Evolutionary conservation across 2,888 invertebrate genomes (phyloP), one percentile per base, ranked within the genome.

Genomic region (Horisme vitalbata): DNA sequence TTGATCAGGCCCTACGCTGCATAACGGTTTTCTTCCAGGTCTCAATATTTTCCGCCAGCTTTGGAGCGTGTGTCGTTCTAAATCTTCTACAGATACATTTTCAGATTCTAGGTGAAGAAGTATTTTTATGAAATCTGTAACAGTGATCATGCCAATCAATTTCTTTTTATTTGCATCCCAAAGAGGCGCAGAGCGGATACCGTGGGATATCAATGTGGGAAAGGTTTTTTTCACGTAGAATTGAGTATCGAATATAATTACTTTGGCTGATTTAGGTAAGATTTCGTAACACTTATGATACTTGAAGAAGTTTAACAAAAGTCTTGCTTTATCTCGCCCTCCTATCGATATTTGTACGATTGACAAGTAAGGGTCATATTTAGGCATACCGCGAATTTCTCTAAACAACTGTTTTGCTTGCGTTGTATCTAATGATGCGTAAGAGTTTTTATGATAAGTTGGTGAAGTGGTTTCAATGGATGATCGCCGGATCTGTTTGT

Each of bases 261-360:
- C 84, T 77, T 89, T 89, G 39, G 89, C 89, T 49, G 89, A 89
- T 63, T 88, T 89, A 30, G 89, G 89, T 58, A 89, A 70, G 39
- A 89, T 88, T 75, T 89, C 89, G 54, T 89, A 83, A 65, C 89
- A 89, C 69, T 88, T 88, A 59, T 89, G 89, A 64, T 87, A 90
- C 61, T 83, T 89, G 59, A 90, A 90, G 68, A 90, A 90, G 57
- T 89, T 90, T 55, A 89, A 71, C 54, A 89, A 67, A 14, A 89
- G 73, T 56, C 85, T 75, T 12, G 89, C 87, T 71, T 88, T 89
- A 63, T 89, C 89, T 63, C 89, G 72, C 37, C 89, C 89, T 30
- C 89, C 89, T 57, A 88, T 70, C 28, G 89, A 88, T 68, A 89
- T 89, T 75, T 89, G 89, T 52, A 89, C 89, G 60, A 89, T 88